A percentile compares a stretch with the other conserved stretches of the same genome.
Conservation (phyloP, 2,888 invertebrate genomes). For the Scaptodrosophila latifasciaeformis region DNA sequence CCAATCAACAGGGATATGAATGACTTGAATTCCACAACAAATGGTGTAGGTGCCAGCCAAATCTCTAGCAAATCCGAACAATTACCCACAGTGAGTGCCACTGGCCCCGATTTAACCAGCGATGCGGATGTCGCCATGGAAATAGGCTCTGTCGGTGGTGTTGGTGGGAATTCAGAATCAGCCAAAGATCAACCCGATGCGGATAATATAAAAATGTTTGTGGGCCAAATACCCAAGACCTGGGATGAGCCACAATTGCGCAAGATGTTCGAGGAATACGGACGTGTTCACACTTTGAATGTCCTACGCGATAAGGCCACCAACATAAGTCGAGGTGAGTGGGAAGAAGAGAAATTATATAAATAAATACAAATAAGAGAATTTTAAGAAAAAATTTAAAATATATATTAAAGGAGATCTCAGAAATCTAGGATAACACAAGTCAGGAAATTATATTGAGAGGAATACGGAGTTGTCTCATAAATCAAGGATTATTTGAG, state of each 20-base stretch:
- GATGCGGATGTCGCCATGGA: constrained; percentile 34
- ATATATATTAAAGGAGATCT: too few species aligned
- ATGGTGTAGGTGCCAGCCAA: too few species aligned
- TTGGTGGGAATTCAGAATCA: too few species aligned
- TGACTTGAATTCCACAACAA: too few species aligned
- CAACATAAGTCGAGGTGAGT: constrained; percentile 96
- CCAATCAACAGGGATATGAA: too few species aligned
- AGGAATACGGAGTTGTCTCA: too few species aligned
- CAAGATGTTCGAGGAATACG: constrained; percentile 96
- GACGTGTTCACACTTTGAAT: constrained; percentile 96
- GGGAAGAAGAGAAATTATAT: not conserved
- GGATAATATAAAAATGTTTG: constrained; percentile 99
- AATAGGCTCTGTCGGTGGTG: constrained; percentile 34
- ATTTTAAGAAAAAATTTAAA: not conserved
- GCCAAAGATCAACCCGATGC: constrained; percentile 90
- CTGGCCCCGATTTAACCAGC: constrained; percentile 11
- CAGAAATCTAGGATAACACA: too few species aligned
- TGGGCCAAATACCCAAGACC: constrained; percentile 95
- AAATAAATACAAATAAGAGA: not conserved
- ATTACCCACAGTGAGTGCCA: too few species aligned
- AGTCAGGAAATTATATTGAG: too few species aligned
- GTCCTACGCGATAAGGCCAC: constrained; percentile 98
- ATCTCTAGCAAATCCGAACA: too few species aligned
- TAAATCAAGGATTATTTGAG: too few species aligned
- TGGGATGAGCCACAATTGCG: constrained; percentile 97